Base-by-base conservation (phyloP, 2,797 vertebrate genomes). In the Valencia hispanica region DNA sequence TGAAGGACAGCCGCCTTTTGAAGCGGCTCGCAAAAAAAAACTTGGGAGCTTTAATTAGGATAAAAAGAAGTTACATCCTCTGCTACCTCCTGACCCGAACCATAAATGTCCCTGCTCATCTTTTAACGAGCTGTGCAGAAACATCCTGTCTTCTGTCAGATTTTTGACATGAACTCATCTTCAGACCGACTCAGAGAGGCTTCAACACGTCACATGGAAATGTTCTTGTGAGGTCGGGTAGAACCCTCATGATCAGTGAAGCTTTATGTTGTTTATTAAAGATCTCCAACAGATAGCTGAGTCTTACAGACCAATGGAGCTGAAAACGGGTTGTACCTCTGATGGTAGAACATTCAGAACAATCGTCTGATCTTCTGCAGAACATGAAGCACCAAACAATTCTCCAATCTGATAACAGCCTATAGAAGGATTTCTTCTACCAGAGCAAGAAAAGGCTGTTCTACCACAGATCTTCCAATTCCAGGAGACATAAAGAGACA, bases 91-190 rank as follows among this genome's bases (percentile, higher is more conserved):
- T 39, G 34, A 39, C 9, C 34, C 34, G 7, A 65, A 65, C 34
- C 20, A 39, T 17, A 11, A 25, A 39, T 39, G 61, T 39, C 25
- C 34, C 59, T 39, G 18, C 10, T 65, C 34, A 36, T 39, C 22
- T 5, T 12, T 12, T 25, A 11, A 36, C 20, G 17, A 39, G 34
- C 61, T 65, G 34, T 25, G 32, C 12, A 14, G 61, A 39, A 65
- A 65, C 61, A 39, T 18, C 30, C 59, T 63, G 59, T 65, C 61
- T 65, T 65, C 61, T 36, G 61, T 39, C 61, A 65, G 34, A 14
- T 55, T 8, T n/a, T 55, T 51, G 50, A 20, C 25, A 55, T 27
- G n/a, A n/a, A n/a, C 25, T 0, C 5, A 10, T n/a, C 51, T 53
- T n/a, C 25, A 50, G 48, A 50, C 17, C 7, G 50, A 51, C 18